Percentiles rank a stretch among this genome's conserved stretches.
These are phyloP conservation scores for Sphecodes monilicornis DNA, from an alignment of 2,888 invertebrate species.

Conservation along the genomic window DNA sequence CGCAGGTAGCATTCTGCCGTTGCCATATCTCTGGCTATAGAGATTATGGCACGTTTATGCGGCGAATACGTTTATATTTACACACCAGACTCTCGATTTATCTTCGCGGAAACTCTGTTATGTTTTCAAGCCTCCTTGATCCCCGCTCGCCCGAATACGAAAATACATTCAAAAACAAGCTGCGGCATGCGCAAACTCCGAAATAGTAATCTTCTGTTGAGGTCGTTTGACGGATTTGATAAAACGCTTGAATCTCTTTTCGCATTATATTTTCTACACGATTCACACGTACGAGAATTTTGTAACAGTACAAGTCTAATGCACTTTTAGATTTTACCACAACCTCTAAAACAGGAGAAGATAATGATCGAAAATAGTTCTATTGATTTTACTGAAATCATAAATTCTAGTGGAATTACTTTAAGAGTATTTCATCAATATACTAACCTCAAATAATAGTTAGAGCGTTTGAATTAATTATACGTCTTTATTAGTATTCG, in stretches of 20 bases:
- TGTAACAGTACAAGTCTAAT: background rate
- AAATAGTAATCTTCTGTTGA: background rate
- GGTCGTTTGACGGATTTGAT: conserved; percentile 6
- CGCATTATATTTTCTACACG: background rate
- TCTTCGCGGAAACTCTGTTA: conserved; percentile 33
- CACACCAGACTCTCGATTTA: conserved; percentile 40
- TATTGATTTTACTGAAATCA: too few relatives aligned
- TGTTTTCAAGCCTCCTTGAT: conserved; percentile 23
- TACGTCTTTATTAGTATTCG: background rate
- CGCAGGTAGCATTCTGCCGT: conserved; percentile 57
- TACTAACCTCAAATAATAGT: background rate
- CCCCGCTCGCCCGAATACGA: conserved; percentile 16
- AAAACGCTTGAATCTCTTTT: background rate
- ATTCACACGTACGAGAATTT: background rate
- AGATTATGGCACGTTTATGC: conserved; percentile 51
- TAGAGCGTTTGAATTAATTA: background rate
- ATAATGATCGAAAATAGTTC: background rate
- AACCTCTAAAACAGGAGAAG: background rate
- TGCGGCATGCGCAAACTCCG: background rate
- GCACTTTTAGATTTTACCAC: background rate
- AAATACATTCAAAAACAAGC: conserved; percentile 27
- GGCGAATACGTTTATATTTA: conserved; percentile 50
- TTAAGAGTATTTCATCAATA: background rate
- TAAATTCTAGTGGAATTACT: background rate
- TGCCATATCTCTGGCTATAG: conserved; percentile 32